Conservation (phyloP, 2,797 vertebrate genomes). For the Acipenser oxyrinchus region DNA sequence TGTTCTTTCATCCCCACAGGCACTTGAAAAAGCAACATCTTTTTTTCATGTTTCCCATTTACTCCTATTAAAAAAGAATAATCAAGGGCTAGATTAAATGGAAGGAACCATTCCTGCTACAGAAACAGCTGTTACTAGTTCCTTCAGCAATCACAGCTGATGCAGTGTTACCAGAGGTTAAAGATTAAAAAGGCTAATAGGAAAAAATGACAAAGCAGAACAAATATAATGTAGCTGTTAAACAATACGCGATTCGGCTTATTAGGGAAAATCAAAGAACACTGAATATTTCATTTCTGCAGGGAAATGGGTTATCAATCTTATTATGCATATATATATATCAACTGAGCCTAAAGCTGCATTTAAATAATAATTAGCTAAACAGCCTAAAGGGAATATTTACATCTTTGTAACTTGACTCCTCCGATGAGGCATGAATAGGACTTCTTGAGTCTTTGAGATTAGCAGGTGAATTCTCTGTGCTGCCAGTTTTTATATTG, state of each 20-base stretch:
- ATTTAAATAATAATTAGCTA: conserved; percentile 77
- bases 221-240: conserved; percentile 58
- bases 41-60: conserved; percentile 18
- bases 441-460: conserved; percentile 63
- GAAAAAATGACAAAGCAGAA: conserved; percentile 55
- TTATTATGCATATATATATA: conserved; percentile 62
- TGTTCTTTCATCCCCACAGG: too few relatives aligned
- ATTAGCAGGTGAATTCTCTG: conserved; percentile 50
- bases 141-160: conserved; percentile 41
- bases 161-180: conserved; percentile 56
- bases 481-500: conserved; percentile 47
- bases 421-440: conserved; percentile 66
- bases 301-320: conserved; percentile 74
- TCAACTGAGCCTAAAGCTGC: conserved; percentile 64
- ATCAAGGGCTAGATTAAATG: conserved; percentile 13
- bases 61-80: background rate
- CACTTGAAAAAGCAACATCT: conserved; percentile 18
- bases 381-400: conserved; percentile 73
- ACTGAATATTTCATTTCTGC: conserved; percentile 75
- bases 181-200: conserved; percentile 66
- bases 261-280: conserved; percentile 67
- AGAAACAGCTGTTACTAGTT: conserved; percentile 15
- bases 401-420: conserved; percentile 90
- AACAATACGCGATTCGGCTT: conserved; percentile 57
- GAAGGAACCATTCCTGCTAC: conserved; percentile 14